Evolutionary conservation across 2,888 invertebrate genomes (phyloP), one percentile per base, ranked within the genome.

Genomic region (Dromius quadrimaculatus): DNA sequence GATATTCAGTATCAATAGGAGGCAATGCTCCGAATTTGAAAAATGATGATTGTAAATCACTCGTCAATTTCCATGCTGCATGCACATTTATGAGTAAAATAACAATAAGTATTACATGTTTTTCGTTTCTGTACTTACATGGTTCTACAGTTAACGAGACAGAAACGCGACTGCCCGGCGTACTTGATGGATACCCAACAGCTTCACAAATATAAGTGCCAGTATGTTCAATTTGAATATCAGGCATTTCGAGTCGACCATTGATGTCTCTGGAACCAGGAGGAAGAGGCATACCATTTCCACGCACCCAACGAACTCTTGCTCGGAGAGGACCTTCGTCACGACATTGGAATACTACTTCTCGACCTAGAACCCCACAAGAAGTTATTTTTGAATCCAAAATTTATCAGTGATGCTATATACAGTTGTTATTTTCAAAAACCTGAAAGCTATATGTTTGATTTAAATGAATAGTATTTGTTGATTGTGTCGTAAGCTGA

Each of bases 321-420:
- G 92, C 91, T 65, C 95, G 86, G 0, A 87, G 80, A 0, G 87
- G 87, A n/a, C 97, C 94, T 82, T 94, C 94, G 78, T 96, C 95
- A 74, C 95, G 90, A 79, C 97, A 97, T 83, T 92, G 92, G 87
- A 97, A 94, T 32, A 95, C 94, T 36, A 96, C 96, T 82, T 96
- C 95, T 41, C 93, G 91, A 81, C 93, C 97, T 95, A 76, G 47
- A 76, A 13, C 11, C 23, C 28, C 11, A 45, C 13, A 43, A 15
- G 6, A 2, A 47, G 13, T 15, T 15, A 47, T 47, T 15, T 4
- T 47, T 2, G 15, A 20, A 22, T 62, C 4, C 2, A 22, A 1
- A 50, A 23, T 57, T 34, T 41, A 32, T 66, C n/a, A n/a, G 20
- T 32, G 17, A 38, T 17, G 41, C 13, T 62, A 38, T 38, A 4